Evolutionary conservation across 2,797 vertebrate species (phyloP), one percentile per base, ranked within the genome.

Genomic region (Antennarius maculatus): DNA sequence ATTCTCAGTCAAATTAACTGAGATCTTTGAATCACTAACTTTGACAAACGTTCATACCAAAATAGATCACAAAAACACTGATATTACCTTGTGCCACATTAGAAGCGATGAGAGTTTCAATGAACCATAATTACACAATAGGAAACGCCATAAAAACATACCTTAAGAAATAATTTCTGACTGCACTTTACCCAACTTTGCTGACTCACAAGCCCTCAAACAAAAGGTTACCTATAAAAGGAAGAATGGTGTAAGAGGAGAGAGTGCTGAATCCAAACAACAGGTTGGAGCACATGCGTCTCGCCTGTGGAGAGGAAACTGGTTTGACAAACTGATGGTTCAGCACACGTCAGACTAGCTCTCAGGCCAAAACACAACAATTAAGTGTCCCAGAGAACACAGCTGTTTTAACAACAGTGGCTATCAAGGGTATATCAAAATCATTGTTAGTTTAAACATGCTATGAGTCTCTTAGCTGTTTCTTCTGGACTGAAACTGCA

Each of bases 301-400:
- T 11, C 16, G 34, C 56, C 57, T 7, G 53, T 66, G 50, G 14
- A 76, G 48, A 68, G 51, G 37, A 41, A 89, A 89, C 88, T 48
- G 84, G 86, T 90, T 88, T 81, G 70, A 37, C 88, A 59, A 56
- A 84, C 15, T 62, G 3, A 70, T 27, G 60, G 18, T 6, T 39
- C 47, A 71, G 56, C 72, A 75, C 66, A 69, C 43, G 57, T 69
- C 23, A 70, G 52, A 84, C 53, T 7, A 74, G 70, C 75, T 80
- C 17, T 50, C 13, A 55, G 39, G 58, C 3, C 76, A 67, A 78
- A 27, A 55, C 50, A 54, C 47, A 60, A 9, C 3, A 12, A 4
- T 2, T 8, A 37, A 23, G 14, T 50, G 61, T 18, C 17, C 17
- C 41, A 12, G 13, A 13, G 2, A 31, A 1, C 31, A 34, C 31